Conservation (phyloP, 2,113 vertebrate species). For the Damaliscus lunatus region DNA sequence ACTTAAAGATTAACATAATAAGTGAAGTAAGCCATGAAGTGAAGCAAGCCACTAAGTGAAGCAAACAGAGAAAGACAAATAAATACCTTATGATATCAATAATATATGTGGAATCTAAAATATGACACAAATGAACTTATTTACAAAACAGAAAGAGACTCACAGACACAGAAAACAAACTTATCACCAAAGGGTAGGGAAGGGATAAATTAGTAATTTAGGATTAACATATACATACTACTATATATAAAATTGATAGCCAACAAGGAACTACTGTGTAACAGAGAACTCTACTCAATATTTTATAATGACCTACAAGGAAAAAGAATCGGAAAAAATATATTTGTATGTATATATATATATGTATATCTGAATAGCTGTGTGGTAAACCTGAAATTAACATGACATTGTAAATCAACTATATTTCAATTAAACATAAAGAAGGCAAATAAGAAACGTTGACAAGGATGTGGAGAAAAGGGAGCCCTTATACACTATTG, state of each 20-base stretch:
- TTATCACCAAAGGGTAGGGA: neutral
- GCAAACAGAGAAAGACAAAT: neutral
- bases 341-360: neutral
- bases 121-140: neutral
- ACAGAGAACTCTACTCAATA: neutral
- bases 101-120: neutral
- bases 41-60: neutral
- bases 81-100: neutral
- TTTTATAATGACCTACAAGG: neutral
- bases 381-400: neutral
- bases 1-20: neutral
- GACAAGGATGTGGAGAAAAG: neutral
- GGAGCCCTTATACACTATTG: neutral
- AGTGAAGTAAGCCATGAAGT: neutral
- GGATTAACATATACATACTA: neutral
- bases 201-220: neutral
- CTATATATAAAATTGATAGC: neutral
- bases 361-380: neutral
- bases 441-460: neutral
- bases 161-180: neutral
- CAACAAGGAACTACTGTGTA: neutral
- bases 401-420: neutral
- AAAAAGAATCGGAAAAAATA: neutral
- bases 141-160: neutral
- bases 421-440: neutral